Conservation (phyloP, 2,888 invertebrate species). For the Deilephila porcellus region DNA sequence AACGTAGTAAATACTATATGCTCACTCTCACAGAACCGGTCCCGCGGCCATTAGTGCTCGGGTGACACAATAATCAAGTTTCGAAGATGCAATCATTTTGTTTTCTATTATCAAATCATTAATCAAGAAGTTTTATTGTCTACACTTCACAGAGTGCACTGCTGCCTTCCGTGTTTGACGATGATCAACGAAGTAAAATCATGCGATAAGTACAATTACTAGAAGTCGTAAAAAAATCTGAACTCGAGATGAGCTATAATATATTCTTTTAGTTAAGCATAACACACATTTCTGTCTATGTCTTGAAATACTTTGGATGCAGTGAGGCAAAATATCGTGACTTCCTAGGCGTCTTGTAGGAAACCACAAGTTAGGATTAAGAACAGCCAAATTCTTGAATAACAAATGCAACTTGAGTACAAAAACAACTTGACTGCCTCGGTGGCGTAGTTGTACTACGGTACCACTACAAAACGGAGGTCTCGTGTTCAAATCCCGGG, state of each 20-base stretch:
- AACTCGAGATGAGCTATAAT: not conserved
- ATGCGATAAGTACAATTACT: not conserved
- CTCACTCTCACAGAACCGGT: slow-evolving; percentile 28
- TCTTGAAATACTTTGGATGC: not conserved
- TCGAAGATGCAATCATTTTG: slow-evolving; percentile 25
- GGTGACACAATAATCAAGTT: slow-evolving; percentile 32
- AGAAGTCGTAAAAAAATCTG: not conserved
- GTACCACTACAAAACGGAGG: too few species aligned
- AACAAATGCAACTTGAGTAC: not conserved
- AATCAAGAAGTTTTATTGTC: slow-evolving; percentile 9
- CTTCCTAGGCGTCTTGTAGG: too few species aligned
- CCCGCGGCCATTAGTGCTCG: slow-evolving; percentile 18
- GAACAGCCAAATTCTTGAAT: too few species aligned
- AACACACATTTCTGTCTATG: not conserved
- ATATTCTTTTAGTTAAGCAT: not conserved
- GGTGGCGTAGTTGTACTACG: too few species aligned
- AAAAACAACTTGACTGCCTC: too few species aligned
- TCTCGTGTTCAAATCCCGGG: too few species aligned
- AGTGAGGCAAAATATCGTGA: not conserved
- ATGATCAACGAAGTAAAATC: not conserved
- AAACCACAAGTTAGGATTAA: too few species aligned
- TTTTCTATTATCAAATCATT: slow-evolving; percentile 26
- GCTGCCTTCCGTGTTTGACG: not conserved
- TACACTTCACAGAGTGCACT: not conserved
- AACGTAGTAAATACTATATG: slow-evolving; percentile 26